phyloP scores from a whole-genome alignment of 2,113 vertebrate species.

The Theropithecus gelada region DNA sequence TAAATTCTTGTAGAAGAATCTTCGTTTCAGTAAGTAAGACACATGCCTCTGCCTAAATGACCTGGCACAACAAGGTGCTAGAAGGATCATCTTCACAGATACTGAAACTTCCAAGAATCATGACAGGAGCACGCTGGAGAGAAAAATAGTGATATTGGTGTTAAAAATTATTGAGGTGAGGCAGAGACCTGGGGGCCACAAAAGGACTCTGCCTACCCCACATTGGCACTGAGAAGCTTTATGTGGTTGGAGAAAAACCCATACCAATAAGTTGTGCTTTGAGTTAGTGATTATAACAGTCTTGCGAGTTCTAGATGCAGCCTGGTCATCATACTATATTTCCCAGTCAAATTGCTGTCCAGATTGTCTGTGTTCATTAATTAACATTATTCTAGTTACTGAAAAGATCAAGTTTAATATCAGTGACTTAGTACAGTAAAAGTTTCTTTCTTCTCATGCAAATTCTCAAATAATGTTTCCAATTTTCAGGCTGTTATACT shows the following conservation, averaged over 20 bases:
- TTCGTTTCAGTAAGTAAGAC: slow-evolving; percentile 18
- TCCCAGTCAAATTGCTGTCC: neutral
- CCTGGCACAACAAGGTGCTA: neutral
- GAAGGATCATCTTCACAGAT: slow-evolving; percentile 1
- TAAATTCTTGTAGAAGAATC: neutral
- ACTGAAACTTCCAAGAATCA: neutral
- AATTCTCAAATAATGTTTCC: slow-evolving; percentile 4
- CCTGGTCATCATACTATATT: neutral
- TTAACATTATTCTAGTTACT: neutral
- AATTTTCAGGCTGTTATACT: neutral
- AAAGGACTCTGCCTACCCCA: neutral
- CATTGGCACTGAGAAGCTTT: neutral
- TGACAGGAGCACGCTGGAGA: neutral
- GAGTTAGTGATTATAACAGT: slow-evolving; percentile 12
- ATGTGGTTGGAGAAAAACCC: neutral
- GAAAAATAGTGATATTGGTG: neutral
- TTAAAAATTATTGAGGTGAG: slow-evolving; percentile 16
- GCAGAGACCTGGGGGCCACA: neutral
- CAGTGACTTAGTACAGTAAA: neutral
- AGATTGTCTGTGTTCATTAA: neutral
- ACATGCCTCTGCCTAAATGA: neutral
- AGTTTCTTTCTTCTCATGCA: slow-evolving; percentile 18
- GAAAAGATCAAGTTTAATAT: neutral
- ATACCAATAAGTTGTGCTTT: neutral
- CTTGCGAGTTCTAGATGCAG: neutral